Conservation (phyloP, 2,797 vertebrate genomes). For the Glyptemys insculpta region DNA sequence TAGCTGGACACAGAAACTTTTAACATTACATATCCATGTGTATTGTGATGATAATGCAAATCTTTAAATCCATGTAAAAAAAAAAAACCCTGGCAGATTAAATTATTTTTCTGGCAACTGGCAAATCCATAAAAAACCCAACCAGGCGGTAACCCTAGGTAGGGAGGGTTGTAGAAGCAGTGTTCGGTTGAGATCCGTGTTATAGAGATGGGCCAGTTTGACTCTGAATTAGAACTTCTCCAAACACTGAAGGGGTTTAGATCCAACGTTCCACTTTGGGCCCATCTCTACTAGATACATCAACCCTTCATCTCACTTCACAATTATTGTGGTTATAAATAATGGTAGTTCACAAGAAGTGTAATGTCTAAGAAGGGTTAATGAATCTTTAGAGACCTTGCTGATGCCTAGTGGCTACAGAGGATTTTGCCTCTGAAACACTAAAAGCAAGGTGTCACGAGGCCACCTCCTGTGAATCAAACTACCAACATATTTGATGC, state of each 20-base stretch:
- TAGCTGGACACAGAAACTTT: too few species aligned
- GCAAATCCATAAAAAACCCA: too few species aligned
- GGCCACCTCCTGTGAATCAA: background rate
- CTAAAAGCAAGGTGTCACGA: background rate
- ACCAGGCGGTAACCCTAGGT: too few species aligned
- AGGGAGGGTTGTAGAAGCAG: background rate
- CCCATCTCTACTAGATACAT: background rate
- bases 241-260: background rate
- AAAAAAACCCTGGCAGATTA: too few species aligned
- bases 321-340: background rate
- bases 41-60: too few species aligned
- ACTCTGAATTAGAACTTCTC: background rate
- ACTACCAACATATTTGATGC: background rate
- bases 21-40: too few species aligned
- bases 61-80: too few species aligned
- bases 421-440: background rate
- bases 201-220: background rate
- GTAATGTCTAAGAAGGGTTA: background rate
- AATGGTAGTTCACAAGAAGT: background rate
- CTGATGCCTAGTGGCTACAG: background rate
- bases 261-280: background rate
- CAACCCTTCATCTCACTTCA: background rate
- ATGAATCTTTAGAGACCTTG: background rate
- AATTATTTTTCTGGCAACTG: too few species aligned
- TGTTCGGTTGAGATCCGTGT: background rate